Conservation (phyloP, 2,888 invertebrate species). For the Spilarctia lutea region DNA sequence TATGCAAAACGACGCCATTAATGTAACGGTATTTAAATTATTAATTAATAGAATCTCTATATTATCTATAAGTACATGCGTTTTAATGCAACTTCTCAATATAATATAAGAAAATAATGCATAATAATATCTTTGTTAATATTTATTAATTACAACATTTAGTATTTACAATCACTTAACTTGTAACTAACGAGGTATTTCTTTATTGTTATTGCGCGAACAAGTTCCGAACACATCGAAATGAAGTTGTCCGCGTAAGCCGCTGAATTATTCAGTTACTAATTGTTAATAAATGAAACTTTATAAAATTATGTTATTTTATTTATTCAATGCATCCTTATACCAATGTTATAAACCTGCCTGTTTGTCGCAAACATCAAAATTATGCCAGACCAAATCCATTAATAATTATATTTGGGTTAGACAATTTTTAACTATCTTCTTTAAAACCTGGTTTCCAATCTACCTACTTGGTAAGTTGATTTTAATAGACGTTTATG, state of each 20-base stretch:
- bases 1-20: conserved; percentile 40
- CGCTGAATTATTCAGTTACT: conserved; percentile 77
- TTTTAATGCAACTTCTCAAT: conserved; percentile 51
- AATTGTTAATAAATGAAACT: conserved; percentile 85
- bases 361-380: neutral
- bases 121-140: conserved; percentile 81
- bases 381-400: neutral
- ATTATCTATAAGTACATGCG: conserved; percentile 49
- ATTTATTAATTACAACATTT: conserved; percentile 79
- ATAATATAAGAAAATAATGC: conserved; percentile 58
- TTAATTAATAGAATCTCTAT: conserved; percentile 47
- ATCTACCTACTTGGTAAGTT: neutral
- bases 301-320: conserved; percentile 68
- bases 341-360: neutral
- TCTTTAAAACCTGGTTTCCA: neutral
- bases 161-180: conserved; percentile 65
- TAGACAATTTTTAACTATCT: neutral
- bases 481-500: neutral
- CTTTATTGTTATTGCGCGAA: conserved; percentile 75
- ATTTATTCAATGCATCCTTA: conserved; percentile 23
- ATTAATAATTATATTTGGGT: neutral
- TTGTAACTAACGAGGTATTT: conserved; percentile 78
- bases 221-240: conserved; percentile 52
- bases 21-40: conserved; percentile 47
- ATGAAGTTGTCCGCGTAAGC: conserved; percentile 64